These are phyloP conservation scores for Grammatotria lemairii DNA, from an alignment of 2,113 vertebrate genomes.

Conservation along the genomic window DNA sequence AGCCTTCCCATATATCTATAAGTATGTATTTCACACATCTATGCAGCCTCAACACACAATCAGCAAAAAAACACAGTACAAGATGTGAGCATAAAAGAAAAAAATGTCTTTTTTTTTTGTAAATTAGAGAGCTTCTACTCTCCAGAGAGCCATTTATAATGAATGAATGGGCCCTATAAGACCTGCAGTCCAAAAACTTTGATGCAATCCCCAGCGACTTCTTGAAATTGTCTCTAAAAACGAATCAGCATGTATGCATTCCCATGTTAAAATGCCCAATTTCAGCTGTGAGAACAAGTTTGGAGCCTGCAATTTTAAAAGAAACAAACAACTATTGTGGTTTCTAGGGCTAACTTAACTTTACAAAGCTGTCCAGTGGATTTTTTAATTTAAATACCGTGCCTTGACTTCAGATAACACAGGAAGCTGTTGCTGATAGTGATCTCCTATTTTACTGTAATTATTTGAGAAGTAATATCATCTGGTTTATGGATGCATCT, in stretches of 20 bases:
- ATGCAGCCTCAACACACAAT: background rate
- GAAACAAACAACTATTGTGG: background rate
- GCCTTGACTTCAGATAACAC: background rate
- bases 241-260: background rate
- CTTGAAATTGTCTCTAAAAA: background rate
- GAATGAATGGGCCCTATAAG: background rate
- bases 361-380: background rate
- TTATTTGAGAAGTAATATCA: background rate
- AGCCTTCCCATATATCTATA: background rate
- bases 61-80: background rate
- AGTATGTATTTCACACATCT: background rate
- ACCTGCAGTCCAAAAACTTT: background rate
- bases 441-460: background rate
- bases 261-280: background rate
- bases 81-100: background rate
- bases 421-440: background rate
- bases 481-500: background rate
- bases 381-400: background rate
- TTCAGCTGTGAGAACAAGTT: background rate
- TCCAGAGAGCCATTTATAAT: background rate
- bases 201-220: background rate
- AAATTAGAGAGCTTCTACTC: background rate
- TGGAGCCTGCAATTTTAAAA: background rate
- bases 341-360: background rate
- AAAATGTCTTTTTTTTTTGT: fast-evolving